Evolutionary conservation across 2,797 vertebrate genomes (phyloP), one percentile per base, ranked within the genome.

Genomic region (Loris lydekkerianus): DNA sequence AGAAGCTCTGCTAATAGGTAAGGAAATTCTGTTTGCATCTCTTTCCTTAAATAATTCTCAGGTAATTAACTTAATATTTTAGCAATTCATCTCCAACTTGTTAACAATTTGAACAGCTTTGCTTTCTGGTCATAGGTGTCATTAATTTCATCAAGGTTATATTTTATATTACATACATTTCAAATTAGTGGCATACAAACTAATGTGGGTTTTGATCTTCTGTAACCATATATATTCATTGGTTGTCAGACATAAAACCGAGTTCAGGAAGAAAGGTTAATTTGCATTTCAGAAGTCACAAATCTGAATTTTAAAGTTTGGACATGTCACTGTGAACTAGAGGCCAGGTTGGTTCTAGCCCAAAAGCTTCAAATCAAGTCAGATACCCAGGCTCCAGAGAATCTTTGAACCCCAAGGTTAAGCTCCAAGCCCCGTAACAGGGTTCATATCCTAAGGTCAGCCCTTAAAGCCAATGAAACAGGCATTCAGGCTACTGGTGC

Each of bases 1-100:
- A 95, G 99, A 99, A 97, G 99, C 99, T 11, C 98, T 99, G 67
- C 98, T 99, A 93, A 99, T 99, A 96, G 99, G 99, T 99, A 99
- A 99, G 98, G 81, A 63, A 87, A 92, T 10, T 49, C n/a, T 37
- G 72, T 89, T n/a, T 85, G 87, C 34, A 5, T 65, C 29, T 77
- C 2, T 49, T 70, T 65, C 78, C 69, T 92, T 60, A 86, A 94
- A 83, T 91, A 77, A 76, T 86, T 67, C 25, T 29, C 67, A 67
- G 63, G 21, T 73, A 53, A 85, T 77, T 80, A 37, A 23, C 31
- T 81, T 67, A 95, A 93, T 97, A 70, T 90, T 86, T 86, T 96
- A 94, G 90, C 27, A 56, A 77, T 73, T 94, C 14, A 46, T 34
- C 25, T 93, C 70, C 7, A 85, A 18, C 29, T 20, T 86, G 43